Conservation (phyloP, 2,888 invertebrate species). For the Papilio demoleus region DNA sequence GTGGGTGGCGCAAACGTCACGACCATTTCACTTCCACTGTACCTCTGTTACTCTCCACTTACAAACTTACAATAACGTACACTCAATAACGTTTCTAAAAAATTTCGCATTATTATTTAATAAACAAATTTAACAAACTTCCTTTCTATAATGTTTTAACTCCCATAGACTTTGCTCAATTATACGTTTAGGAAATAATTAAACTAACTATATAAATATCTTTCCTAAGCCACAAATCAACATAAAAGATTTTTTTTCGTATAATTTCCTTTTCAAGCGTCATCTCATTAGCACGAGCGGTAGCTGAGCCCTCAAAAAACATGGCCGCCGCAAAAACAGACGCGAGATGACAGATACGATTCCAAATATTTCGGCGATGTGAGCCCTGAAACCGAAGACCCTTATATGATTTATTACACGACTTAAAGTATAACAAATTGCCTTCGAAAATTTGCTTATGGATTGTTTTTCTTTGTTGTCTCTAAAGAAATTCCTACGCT, state of each 20-base stretch:
- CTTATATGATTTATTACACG: slow-evolving; percentile 70
- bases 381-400: slow-evolving; percentile 75
- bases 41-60: background rate
- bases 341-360: slow-evolving; percentile 76
- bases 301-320: slow-evolving; percentile 63
- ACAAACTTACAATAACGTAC: slow-evolving; percentile 5
- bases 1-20: slow-evolving; percentile 60
- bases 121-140: too few relatives aligned
- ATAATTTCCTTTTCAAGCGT: slow-evolving; percentile 38
- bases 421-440: slow-evolving; percentile 76
- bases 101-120: background rate
- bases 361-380: slow-evolving; percentile 79
- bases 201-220: too few relatives aligned
- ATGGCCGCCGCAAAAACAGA: slow-evolving; percentile 62
- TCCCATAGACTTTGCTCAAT: too few relatives aligned
- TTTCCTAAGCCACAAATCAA: background rate
- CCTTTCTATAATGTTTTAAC: too few relatives aligned
- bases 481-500: slow-evolving; percentile 29
- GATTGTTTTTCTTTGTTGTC: slow-evolving; percentile 32
- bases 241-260: slow-evolving; percentile 5
- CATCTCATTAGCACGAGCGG: slow-evolving; percentile 72
- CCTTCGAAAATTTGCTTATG: slow-evolving; percentile 58
- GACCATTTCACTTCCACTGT: slow-evolving; percentile 47
- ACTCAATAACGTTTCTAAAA: background rate
- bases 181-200: too few relatives aligned